Base-by-base conservation (phyloP, 2,888 invertebrate species). In the Orthonevra nobilis region DNA sequence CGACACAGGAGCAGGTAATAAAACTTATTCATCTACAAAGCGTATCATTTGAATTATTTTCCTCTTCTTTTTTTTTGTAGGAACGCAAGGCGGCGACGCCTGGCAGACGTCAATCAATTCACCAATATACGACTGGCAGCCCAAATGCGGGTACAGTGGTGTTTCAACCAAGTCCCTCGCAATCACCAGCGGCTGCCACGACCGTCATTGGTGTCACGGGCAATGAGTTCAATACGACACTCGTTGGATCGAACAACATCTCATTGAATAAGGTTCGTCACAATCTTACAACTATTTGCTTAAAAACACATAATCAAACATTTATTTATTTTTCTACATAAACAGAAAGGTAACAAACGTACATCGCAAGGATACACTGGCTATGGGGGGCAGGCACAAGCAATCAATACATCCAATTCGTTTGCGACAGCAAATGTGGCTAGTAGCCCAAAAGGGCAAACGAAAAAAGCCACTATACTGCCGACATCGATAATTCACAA, bases 61-160 rank as follows among this genome's bases (percentile, higher is more conserved):
- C 10, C 54, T 66, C 64, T 15, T 20, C 4, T 70, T 61, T 52
- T 38, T 60, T 40, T 44, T 19, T 54, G 10, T 48, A 89, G 88
- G 89, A 89, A 83, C 88, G 89, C 84, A 89, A 89, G 87, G 86
- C 89, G 85, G 87, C 87, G 85, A 89, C 89, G 87, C 89, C 89
- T 85, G 87, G 88, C 85, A 87, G 89, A 84, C 86, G 89, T 83
- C 88, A 88, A 84, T 89, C 89, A 74, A 86, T 89, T 77, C 87
- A 89, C 83, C 89, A 89, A 82, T 87, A 88, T 79, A 85, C 86
- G 69, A 83, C 84, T 60, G 88, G 87, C 81, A 89, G 89, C 83
- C 89, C 89, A 64, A 89, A 88, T 83, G 89, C 89, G 75, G 88
- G 89, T 44, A 88, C 88, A 73, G 88, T 89, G 83, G 87, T 89